A percentile compares a stretch with the other conserved stretches of the same genome.
These are phyloP conservation scores for Sander lucioperca DNA, from an alignment of 2,113 vertebrate genomes.

Conservation along the genomic window DNA sequence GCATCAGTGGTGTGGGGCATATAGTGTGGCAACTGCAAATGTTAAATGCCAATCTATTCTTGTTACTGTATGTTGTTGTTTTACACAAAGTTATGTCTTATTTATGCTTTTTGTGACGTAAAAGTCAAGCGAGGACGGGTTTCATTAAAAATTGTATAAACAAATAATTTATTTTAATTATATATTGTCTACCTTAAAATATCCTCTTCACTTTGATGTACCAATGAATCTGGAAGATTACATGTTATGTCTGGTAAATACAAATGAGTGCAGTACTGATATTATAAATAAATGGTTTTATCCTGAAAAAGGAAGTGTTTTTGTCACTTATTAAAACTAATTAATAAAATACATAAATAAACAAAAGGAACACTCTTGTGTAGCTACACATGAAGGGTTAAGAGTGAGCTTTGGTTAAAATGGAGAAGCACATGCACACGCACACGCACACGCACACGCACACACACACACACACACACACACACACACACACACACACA, in stretches of 20 bases:
- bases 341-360: not conserved
- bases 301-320: not conserved
- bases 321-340: not conserved
- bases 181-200: not conserved
- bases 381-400: constrained; percentile 11
- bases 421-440: constrained; percentile 61
- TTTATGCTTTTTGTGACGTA: not conserved
- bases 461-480: constrained; percentile 7
- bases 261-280: not conserved
- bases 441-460: too few relatives aligned
- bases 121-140: not conserved
- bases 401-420: constrained; percentile 43
- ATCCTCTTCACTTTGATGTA: not conserved
- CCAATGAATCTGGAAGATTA: not conserved
- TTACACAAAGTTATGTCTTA: not conserved
- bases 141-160: not conserved
- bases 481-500: constrained; percentile 1
- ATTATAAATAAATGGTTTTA: not conserved
- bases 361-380: not conserved
- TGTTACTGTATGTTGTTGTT: constrained; percentile 16
- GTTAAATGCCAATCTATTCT: constrained; percentile 57
- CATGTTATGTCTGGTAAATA: too few relatives aligned
- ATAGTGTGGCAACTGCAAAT: constrained; percentile 14
- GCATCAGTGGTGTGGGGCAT: constrained; percentile 13
- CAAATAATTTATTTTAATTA: not conserved